Evolutionary conservation across 2,888 invertebrate species (phyloP), one percentile per base, ranked within the genome.

Genomic region (Drosophila longiperda): DNA sequence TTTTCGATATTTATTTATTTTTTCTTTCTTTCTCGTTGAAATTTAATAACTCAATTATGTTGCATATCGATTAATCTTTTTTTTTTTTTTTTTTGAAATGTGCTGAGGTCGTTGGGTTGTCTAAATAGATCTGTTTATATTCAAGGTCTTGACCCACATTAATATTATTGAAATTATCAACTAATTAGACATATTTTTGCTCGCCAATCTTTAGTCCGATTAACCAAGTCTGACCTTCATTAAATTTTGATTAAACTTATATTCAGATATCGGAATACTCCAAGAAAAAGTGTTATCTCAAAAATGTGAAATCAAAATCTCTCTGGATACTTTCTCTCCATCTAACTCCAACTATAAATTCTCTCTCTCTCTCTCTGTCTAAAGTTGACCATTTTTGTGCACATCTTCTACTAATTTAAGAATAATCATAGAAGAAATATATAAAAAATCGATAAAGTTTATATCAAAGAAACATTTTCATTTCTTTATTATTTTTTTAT

Each of bases 1-100:
- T 49, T 12, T 50, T 15, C 11, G 36, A 12, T 38, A 1, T 15
- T 15, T 23, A 20, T 15, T 20, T 45, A n/a, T 23, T 20, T 3
- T 4, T 23, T 45, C 45, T 15, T 23, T 45, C 45, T 23, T 34
- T 42, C 29, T 3, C 12, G 38, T 26, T 38, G 12, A n/a, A 29
- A 29, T 55, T 5, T 38, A 40, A 55, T 40, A n/a, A 20, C 29
- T 57, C 8, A 59, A 59, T 59, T 48, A 12, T 17, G 26, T 5
- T 11, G 6, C 11, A n/a, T 17, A 12, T 55, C 38, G n/a, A 29
- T 38, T 26, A 26, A 55, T 26, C 17, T 26, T 36, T 8, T 9
- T 52, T 17, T 36, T 8, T 9, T 52, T 17, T 20, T 45, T 45
- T 33, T n/a, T 23, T 45, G 20, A 1, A 17, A 23, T 36, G 1